Evolutionary conservation across 2,113 vertebrate species (phyloP).

Genomic region (Rhodinocichla rosea): DNA sequence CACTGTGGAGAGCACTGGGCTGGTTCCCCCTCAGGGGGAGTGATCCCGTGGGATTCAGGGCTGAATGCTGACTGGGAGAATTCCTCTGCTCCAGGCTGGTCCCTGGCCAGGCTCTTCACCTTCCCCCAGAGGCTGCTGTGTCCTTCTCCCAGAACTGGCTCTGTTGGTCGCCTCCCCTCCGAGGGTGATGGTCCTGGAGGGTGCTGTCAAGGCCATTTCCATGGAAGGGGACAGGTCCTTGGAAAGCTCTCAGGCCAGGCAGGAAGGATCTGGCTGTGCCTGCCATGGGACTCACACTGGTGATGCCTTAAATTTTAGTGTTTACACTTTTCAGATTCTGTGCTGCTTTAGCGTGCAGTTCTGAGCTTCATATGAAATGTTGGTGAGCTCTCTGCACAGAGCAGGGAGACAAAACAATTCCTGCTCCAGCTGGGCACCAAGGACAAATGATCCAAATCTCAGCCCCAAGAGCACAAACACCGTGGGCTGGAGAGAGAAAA

Average conservation of each 20-base stretch:
- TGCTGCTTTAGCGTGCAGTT: background rate
- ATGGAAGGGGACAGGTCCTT: background rate
- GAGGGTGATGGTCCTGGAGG: background rate
- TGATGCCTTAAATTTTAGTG: background rate
- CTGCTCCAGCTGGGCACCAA: background rate
- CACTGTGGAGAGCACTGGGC: background rate
- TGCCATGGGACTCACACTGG: accelerated
- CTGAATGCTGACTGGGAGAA: background rate
- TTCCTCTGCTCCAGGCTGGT: background rate
- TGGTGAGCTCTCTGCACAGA: background rate
- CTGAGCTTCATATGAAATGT: background rate
- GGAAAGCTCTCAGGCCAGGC: background rate
- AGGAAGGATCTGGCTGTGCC: background rate
- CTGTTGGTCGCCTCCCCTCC: background rate
- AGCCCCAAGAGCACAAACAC: no score
- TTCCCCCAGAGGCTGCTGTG: background rate
- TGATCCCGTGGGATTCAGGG: background rate
- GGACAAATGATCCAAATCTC: background rate
- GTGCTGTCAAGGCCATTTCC: background rate
- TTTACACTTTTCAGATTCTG: background rate
- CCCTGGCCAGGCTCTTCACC: background rate
- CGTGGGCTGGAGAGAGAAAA: no score
- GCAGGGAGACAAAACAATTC: background rate
- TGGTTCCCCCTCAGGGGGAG: background rate
- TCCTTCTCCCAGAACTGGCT: background rate